Evolutionary conservation across 2,113 vertebrate genomes (phyloP).

Genomic region (Prochilodus magdalenae): DNA sequence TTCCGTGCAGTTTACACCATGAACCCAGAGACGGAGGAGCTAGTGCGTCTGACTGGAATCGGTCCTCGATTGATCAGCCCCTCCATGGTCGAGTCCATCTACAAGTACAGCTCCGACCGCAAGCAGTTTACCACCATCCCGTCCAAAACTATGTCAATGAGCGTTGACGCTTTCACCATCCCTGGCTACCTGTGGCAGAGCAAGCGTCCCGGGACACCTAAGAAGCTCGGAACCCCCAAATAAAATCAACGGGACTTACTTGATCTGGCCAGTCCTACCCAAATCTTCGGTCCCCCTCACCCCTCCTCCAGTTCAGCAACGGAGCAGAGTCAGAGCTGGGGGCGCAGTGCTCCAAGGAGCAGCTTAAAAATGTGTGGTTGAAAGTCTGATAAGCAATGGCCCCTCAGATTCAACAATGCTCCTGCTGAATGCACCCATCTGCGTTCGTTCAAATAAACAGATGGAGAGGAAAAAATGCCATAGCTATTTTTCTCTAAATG

Average conservation of each 20-base stretch:
- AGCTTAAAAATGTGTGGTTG: neutral
- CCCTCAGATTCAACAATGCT: conserved; percentile 1
- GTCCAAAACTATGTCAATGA: conserved; percentile 95
- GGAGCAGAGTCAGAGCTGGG: neutral
- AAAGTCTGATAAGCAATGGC: neutral
- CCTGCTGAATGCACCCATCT: neutral
- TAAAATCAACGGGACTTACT: conserved; percentile 50
- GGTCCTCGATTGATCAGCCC: conserved; percentile 81
- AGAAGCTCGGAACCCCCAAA: conserved; percentile 87
- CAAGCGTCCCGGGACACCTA: conserved; percentile 87
- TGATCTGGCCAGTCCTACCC: conserved; percentile 18
- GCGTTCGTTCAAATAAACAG: neutral
- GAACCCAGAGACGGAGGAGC: conserved; percentile 85
- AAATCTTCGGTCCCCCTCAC: conserved; percentile 41
- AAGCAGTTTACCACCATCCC: conserved; percentile 93
- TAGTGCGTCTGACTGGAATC: conserved; percentile 83
- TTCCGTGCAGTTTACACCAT: conserved; percentile 91
- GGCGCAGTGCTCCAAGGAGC: neutral
- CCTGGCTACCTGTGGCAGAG: conserved; percentile 89
- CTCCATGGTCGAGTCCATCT: conserved; percentile 89
- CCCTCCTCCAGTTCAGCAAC: conserved; percentile 4
- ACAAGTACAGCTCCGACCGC: conserved; percentile 93
- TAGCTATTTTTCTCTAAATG: conserved; percentile 13
- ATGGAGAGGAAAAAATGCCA: conserved; percentile 28
- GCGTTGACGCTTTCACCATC: conserved; percentile 92